Percentiles rank a stretch among this genome's conserved stretches.
Conservation (phyloP, 2,113 vertebrate genomes). For the Tyto alba region DNA sequence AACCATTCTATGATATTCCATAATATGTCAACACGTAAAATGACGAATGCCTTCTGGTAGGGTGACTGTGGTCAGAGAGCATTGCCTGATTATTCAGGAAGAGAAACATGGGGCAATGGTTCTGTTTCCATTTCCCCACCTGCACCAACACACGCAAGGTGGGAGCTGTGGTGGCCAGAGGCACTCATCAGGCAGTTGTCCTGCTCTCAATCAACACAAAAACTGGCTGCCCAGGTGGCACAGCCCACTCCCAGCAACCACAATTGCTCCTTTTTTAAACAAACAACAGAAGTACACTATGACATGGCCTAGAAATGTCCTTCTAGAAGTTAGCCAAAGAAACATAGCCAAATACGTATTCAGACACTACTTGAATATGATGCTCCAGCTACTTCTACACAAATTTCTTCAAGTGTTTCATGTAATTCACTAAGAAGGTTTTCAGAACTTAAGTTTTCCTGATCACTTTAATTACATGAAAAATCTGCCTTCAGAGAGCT, state of each 20-base stretch:
- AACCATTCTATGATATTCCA: neutral
- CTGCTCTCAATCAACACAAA: neutral
- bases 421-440: neutral
- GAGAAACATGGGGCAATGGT: neutral
- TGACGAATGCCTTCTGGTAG: neutral
- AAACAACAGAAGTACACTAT: neutral
- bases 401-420: neutral
- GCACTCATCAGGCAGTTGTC: neutral
- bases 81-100: neutral
- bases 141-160: fast-evolving
- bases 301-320: neutral
- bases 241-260: neutral
- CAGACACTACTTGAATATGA: neutral
- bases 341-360: fast-evolving
- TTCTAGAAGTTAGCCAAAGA: neutral
- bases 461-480: neutral
- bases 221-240: fast-evolving
- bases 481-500: neutral
- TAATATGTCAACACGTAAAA: neutral
- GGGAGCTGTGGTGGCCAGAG: neutral
- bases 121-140: too few species aligned
- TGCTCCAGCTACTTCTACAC: neutral
- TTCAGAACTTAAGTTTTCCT: neutral
- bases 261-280: fast-evolving
- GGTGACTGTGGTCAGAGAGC: too few species aligned